These are phyloP conservation scores for Synanthedon tipuliformis DNA, from an alignment of 2,888 invertebrate genomes.

Conservation along the genomic window DNA sequence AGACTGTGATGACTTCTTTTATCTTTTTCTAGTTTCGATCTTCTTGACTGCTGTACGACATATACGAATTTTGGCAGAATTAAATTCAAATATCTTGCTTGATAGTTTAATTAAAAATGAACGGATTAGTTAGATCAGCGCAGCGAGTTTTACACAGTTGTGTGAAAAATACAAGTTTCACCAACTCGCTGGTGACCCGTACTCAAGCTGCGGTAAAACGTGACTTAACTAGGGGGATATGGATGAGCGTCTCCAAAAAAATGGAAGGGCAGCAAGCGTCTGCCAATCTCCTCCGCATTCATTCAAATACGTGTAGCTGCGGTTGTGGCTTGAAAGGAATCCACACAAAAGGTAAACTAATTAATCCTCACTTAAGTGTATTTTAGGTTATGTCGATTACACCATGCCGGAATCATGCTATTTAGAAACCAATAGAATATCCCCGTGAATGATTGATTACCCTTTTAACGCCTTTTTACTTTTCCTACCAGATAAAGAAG, in stretches of 20 bases:
- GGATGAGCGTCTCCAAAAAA: conserved; percentile 72
- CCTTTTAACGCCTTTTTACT: conserved; percentile 5
- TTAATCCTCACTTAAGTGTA: conserved; percentile 2
- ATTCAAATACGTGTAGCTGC: conserved; percentile 75
- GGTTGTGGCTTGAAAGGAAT: conserved; percentile 74
- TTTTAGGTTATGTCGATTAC: conserved; percentile 55
- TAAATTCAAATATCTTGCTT: no score
- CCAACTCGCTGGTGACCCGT: conserved; percentile 44
- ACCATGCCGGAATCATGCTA: conserved; percentile 26
- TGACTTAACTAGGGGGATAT: conserved; percentile 77
- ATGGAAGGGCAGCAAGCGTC: conserved; percentile 36
- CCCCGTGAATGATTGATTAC: no score
- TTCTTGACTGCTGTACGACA: no score
- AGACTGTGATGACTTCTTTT: no score
- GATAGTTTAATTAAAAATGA: conserved; percentile 65
- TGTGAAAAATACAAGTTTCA: conserved; percentile 41
- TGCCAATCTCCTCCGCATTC: conserved; percentile 60
- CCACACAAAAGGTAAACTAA: conserved; percentile 76
- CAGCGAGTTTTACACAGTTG: conserved; percentile 59
- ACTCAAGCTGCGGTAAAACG: conserved; percentile 64
- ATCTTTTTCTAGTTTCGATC: no score
- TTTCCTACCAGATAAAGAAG: conserved; percentile 35
- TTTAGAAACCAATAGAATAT: no score
- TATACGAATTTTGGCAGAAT: no score
- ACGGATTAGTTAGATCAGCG: conserved; percentile 74